These are phyloP conservation scores for Nebria brevicollis DNA, from an alignment of 2,888 invertebrate genomes.

Conservation along the genomic window DNA sequence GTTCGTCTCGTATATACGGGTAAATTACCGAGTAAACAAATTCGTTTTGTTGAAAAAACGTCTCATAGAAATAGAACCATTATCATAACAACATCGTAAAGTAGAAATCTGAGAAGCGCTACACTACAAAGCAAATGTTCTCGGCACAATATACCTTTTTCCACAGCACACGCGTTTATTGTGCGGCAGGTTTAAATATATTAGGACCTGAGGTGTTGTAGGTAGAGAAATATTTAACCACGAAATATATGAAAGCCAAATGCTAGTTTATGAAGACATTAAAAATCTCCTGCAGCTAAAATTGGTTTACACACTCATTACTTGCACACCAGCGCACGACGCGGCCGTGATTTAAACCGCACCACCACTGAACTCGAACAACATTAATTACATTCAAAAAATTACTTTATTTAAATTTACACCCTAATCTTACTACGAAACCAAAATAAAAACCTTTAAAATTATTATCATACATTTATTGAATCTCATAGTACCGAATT, in stretches of 20 bases:
- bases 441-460: no score
- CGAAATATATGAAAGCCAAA: slow-evolving; percentile 35
- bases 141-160: slow-evolving; percentile 6
- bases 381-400: not conserved
- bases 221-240: slow-evolving; percentile 7
- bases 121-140: slow-evolving; percentile 5
- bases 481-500: no score
- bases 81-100: slow-evolving; percentile 18
- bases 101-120: slow-evolving; percentile 6
- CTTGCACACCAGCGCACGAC: slow-evolving; percentile 46
- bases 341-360: slow-evolving; percentile 15
- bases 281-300: slow-evolving; percentile 51
- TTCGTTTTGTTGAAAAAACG: slow-evolving; percentile 3
- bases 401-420: not conserved
- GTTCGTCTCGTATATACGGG: not conserved
- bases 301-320: slow-evolving; percentile 50
- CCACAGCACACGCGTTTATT: slow-evolving; percentile 12
- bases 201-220: slow-evolving; percentile 27
- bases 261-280: slow-evolving; percentile 50
- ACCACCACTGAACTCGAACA: no score
- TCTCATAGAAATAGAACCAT: not conserved
- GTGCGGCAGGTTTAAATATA: slow-evolving; percentile 10
- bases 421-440: no score
- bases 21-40: not conserved
- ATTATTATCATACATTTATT: no score